Percentiles rank a stretch among this genome's conserved stretches.
Conservation (phyloP, 2,113 vertebrate species). For the Gadus macrocephalus region DNA sequence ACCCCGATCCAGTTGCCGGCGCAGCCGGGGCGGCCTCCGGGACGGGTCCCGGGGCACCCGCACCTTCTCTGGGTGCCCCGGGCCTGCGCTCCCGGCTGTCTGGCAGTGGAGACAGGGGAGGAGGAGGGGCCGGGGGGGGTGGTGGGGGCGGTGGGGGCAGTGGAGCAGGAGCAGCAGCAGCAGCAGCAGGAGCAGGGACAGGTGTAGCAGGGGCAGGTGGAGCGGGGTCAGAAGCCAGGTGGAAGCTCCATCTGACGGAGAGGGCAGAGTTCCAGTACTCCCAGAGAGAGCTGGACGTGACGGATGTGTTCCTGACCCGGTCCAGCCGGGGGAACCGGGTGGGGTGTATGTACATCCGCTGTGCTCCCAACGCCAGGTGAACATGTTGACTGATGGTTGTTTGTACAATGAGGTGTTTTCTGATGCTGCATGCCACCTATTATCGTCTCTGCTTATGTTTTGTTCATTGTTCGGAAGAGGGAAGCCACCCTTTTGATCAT, state of each 20-base stretch:
- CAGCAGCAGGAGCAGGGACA: slow-evolving; percentile 15
- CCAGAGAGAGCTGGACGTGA: slow-evolving; percentile 90
- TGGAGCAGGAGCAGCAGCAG: neutral
- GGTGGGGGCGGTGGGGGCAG: slow-evolving; percentile 16
- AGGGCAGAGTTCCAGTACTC: slow-evolving; percentile 96
- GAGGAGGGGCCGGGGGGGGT: slow-evolving; percentile 15
- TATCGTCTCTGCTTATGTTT: no score
- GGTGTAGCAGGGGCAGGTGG: slow-evolving; percentile 30
- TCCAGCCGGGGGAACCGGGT: slow-evolving; percentile 88
- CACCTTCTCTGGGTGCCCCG: slow-evolving; percentile 58
- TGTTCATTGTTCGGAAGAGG: no score
- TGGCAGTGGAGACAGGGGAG: slow-evolving; percentile 41
- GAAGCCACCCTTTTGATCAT: no score
- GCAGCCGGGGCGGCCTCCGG: slow-evolving; percentile 57
- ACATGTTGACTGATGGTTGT: neutral
- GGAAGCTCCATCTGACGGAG: slow-evolving; percentile 93
- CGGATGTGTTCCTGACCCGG: slow-evolving; percentile 91
- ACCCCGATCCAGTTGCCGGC: slow-evolving; percentile 75
- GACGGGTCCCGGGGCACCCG: slow-evolving; percentile 48
- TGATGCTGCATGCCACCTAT: no score
- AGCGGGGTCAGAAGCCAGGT: slow-evolving; percentile 63
- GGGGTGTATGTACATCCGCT: slow-evolving; percentile 96
- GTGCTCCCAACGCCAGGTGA: slow-evolving; percentile 88
- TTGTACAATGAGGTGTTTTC: no score
- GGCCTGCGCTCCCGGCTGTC: slow-evolving; percentile 68